Evolutionary conservation across 2,113 vertebrate species (phyloP), one percentile per base, ranked within the genome.

Genomic region (Bettongia penicillata): DNA sequence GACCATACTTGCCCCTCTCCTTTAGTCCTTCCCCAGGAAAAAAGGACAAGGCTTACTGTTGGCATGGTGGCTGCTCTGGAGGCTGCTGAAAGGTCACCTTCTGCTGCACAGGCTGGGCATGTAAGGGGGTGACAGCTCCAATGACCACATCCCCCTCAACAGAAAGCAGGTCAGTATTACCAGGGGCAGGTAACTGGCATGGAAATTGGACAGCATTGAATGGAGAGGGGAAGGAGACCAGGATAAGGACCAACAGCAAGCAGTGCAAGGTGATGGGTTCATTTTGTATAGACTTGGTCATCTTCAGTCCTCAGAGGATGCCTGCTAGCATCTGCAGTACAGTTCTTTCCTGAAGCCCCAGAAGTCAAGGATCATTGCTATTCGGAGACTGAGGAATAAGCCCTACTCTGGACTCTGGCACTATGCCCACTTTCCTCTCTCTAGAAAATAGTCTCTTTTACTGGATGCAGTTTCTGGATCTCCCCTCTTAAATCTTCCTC

Each of bases 131-230:
- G 55, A 95, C 50, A 53, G 84, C 12, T 9, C 57, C 0, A 0
- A 19, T n/a, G 51, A 94, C 93, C 91, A 52, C 0, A 2, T 68
- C 84, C 90, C 49, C 51, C 53, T 55, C 2, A 0, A 25, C 37
- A 31, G 77, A 92, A 51, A 93, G 84, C n/a, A 26, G 0, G 0
- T 48, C 28, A 0, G 4, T 68, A 47, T 6, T 24, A 9, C 55
- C 91, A 89, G 24, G 84, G 3, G 0, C 91, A 0, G 93, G 53
- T 91, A 53, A 68, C 28, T 49, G 92, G 43, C 52, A 0, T 0
- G 28, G 37, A 12, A 12, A 0, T 2, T 0, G 0, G 43, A 55
- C 1, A 53, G 37, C 1, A 16, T 53, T 4, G 11, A 31, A 28
- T 5, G 3, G 1, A n/a, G 55, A 2, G 2, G 8, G 12, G 53